A percentile compares a stretch with the other conserved stretches of the same genome.
phyloP scores from a whole-genome alignment of 2,113 vertebrate species.

The Epinephelus moara region DNA sequence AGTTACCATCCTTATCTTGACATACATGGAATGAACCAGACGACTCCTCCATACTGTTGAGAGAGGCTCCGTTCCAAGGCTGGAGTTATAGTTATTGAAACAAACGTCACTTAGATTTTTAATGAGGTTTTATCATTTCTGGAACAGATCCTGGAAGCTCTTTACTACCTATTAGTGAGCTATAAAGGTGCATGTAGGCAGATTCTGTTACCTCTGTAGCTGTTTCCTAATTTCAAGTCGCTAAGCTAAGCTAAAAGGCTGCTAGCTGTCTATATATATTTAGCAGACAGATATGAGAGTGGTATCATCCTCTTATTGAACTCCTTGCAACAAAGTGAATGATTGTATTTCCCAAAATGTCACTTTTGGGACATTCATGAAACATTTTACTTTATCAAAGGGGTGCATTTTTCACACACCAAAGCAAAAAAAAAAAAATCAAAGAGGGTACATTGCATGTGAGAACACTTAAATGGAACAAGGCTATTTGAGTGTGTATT shows the following conservation, averaged over 20 bases:
- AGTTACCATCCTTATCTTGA: neutral
- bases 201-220: too few relatives aligned
- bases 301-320: neutral
- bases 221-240: too few relatives aligned
- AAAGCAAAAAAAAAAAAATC: neutral
- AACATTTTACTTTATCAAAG: constrained; percentile 5
- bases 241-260: neutral
- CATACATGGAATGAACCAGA: neutral
- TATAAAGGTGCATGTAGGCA: too few relatives aligned
- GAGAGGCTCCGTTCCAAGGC: neutral
- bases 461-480: constrained; percentile 6
- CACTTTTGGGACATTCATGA: neutral
- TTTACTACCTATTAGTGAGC: neutral
- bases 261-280: neutral
- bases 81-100: neutral
- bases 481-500: neutral
- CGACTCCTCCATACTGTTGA: too few relatives aligned
- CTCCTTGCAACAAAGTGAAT: neutral
- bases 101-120: neutral
- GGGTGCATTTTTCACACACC: constrained; percentile 11
- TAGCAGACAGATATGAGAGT: neutral
- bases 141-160: neutral
- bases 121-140: neutral
- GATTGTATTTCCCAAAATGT: neutral
- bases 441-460: neutral